Percentiles rank a stretch among this genome's conserved stretches.
Conservation (phyloP, 2,113 vertebrate species). For the Blennius ocellaris region DNA sequence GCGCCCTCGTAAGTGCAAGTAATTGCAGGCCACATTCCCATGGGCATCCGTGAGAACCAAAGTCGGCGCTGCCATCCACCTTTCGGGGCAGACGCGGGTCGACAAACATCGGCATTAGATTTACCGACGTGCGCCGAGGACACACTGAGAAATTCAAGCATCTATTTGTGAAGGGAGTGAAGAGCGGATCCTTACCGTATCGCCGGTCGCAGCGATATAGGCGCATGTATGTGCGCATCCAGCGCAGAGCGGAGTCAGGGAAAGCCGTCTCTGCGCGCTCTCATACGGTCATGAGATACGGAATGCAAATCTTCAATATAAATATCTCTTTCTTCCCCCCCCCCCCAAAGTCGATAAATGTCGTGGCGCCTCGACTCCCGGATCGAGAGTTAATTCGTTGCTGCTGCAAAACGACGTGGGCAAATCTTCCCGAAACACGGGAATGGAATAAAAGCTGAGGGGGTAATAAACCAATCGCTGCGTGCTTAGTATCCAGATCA, state of each 20-base stretch:
- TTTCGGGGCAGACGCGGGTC: slow-evolving; percentile 26
- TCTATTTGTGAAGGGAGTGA: background rate
- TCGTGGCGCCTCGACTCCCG: slow-evolving; percentile 36
- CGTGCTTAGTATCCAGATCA: slow-evolving; percentile 76
- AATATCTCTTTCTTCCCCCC: slow-evolving; percentile 27
- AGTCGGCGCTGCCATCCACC: slow-evolving; percentile 42
- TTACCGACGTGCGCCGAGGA: too few species aligned
- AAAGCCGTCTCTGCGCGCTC: slow-evolving; percentile 48
- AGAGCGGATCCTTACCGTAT: slow-evolving; percentile 72
- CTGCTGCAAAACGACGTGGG: slow-evolving; percentile 11
- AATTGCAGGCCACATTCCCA: slow-evolving; percentile 77
- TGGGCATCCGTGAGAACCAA: slow-evolving; percentile 71
- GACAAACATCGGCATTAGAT: background rate
- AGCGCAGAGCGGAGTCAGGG: slow-evolving; percentile 59
- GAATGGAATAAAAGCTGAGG: slow-evolving; percentile 41
- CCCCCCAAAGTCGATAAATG: slow-evolving; percentile 38
- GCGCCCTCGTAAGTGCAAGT: slow-evolving; percentile 38
- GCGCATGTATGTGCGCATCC: slow-evolving; percentile 63
- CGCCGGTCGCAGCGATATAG: slow-evolving; percentile 50
- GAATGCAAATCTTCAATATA: slow-evolving; percentile 11
- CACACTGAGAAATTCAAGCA: too few species aligned
- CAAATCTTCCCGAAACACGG: slow-evolving; percentile 6
- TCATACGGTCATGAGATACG: slow-evolving; percentile 48
- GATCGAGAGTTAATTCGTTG: slow-evolving; percentile 22
- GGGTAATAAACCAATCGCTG: slow-evolving; percentile 48